Evolutionary conservation across 2,113 vertebrate genomes (phyloP), one percentile per base, ranked within the genome.

Genomic region (Solenodon paradoxus): DNA sequence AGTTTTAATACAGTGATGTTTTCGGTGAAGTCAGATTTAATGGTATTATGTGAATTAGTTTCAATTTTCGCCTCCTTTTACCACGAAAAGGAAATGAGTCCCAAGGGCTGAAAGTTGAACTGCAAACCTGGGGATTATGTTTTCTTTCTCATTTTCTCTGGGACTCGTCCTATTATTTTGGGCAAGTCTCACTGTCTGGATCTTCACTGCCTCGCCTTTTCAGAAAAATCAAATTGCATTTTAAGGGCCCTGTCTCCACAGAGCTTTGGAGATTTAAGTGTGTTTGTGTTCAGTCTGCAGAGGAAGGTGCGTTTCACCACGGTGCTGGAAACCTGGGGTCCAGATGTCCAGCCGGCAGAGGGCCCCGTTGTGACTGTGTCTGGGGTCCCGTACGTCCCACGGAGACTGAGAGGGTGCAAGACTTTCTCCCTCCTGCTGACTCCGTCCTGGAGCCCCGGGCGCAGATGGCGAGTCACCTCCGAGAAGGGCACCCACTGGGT

Each of bases 371-470:
- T 19, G 5, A 7, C 0, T 13, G 7, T 11, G 38, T 17, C 7
- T 0, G 5, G 28, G 3, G 5, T 10, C 40, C 22, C 2, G 24
- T 4, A 7, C 26, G 49, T 19, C n/a, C 45, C 1, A 0, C 3
- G 40, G 19, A 2, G 57, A 12, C 45, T 9, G 53, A 28, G 11
- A 30, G 2, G 5, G 40, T 12, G 51, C 0, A 12, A 3, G 20
- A 20, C 10, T 69, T 9, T 20, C 7, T 22, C 32, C n/a, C 35
- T 40, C 7, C 26, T 40, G 53, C 6, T 30, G 13, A 57, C 53
- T 24, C 64, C 57, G 49, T 24, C 47, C 55, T 7, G 17, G 38
- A 40, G 20, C 15, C 35, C n/a, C n/a, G n/a, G n/a, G n/a, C n/a
- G n/a, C n/a, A n/a, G n/a, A n/a, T n/a, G n/a, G n/a, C n/a, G n/a